Conservation (phyloP, 2,113 vertebrate species). For the Aptenodytes patagonicus region DNA sequence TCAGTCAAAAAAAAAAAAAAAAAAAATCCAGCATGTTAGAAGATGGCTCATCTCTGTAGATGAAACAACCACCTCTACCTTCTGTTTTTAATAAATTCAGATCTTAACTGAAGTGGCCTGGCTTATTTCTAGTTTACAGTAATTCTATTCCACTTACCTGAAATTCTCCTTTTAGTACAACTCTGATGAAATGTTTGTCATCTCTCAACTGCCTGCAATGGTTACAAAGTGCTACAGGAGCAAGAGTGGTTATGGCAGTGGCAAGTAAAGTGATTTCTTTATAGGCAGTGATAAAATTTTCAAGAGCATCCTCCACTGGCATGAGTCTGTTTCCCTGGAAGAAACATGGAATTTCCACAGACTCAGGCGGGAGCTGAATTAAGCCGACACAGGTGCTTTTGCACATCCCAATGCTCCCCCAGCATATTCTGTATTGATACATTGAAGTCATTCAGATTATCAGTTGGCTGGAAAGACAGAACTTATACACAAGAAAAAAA, state of each 20-base stretch:
- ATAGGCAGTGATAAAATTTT: not conserved
- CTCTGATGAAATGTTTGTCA: not conserved
- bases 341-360: not conserved
- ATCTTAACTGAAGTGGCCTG: not conserved
- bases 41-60: constrained; percentile 20
- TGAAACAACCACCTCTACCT: constrained; percentile 18
- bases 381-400: not conserved
- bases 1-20: not conserved
- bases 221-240: not conserved
- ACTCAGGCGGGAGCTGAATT: not conserved
- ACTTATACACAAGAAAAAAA: not conserved
- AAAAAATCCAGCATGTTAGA: not conserved
- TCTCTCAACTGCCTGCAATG: not conserved
- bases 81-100: constrained; percentile 25
- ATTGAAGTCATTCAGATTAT: not conserved
- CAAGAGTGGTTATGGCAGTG: not conserved
- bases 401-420: not conserved
- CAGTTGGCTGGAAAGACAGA: not conserved
- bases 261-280: not conserved
- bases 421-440: not conserved
- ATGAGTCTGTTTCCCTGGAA: not conserved
- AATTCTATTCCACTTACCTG: constrained; percentile 1
- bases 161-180: constrained; percentile 8
- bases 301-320: not conserved
- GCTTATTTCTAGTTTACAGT: constrained; percentile 11